These are phyloP conservation scores for Sphaeramia orbicularis DNA, from an alignment of 2,797 vertebrate species.

Conservation along the genomic window DNA sequence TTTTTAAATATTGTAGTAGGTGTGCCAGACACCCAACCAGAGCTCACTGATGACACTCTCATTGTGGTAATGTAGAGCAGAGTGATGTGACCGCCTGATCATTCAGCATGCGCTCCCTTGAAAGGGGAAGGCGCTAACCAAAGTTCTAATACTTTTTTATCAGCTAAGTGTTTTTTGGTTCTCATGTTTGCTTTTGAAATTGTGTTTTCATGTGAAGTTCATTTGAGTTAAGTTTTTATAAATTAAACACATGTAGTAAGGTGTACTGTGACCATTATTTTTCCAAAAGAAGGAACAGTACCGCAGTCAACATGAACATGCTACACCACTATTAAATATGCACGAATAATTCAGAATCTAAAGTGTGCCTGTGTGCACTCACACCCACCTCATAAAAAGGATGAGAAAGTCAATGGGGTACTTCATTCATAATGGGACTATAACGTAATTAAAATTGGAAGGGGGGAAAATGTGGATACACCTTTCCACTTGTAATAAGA, in stretches of 20 bases:
- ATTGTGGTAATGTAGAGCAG: constrained; percentile 69
- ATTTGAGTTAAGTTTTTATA: background rate
- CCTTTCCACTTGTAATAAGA: constrained; percentile 85
- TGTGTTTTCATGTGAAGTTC: background rate
- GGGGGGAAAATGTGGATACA: constrained; percentile 70
- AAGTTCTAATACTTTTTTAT: constrained; percentile 46
- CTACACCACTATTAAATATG: constrained; percentile 49
- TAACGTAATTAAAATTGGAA: constrained; percentile 86
- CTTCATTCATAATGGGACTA: constrained; percentile 80
- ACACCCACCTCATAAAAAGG: constrained; percentile 72
- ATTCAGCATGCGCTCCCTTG: constrained; percentile 1
- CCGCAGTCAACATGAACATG: constrained; percentile 32
- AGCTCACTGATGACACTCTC: constrained; percentile 71
- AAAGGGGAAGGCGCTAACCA: constrained; percentile 41
- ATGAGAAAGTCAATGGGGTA: constrained; percentile 83
- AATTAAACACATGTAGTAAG: background rate
- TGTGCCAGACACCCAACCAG: constrained; percentile 72
- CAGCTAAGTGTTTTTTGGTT: constrained; percentile 4
- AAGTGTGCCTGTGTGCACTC: constrained; percentile 71
- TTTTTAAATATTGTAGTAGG: constrained; percentile 83
- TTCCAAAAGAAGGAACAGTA: constrained; percentile 8
- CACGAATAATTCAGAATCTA: constrained; percentile 73
- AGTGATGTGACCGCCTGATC: constrained; percentile 54
- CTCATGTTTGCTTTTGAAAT: background rate
- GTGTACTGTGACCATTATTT: background rate